A percentile compares a stretch with the other conserved stretches of the same genome.
Conservation (phyloP, 2,797 vertebrate species). For the Eutrigla gurnardus region DNA sequence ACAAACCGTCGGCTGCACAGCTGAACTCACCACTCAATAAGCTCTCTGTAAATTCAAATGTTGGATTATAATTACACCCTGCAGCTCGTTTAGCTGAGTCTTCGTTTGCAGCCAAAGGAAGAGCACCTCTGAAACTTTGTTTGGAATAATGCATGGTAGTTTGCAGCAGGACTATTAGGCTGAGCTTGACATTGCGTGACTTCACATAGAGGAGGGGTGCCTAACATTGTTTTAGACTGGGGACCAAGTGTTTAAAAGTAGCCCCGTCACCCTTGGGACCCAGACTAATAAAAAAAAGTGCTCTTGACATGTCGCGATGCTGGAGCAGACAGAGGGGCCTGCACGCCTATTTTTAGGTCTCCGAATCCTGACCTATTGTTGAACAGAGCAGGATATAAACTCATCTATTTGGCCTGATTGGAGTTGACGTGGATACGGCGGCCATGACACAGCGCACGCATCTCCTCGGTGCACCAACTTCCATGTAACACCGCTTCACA, state of each 20-base stretch:
- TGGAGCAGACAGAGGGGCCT: slow-evolving; percentile 55
- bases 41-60: slow-evolving; percentile 1
- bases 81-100: neutral
- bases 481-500: neutral
- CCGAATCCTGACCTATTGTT: slow-evolving; percentile 55
- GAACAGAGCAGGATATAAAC: slow-evolving; percentile 35
- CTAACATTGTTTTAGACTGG: slow-evolving; percentile 40
- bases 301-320: slow-evolving; percentile 61
- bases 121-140: neutral
- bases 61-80: neutral
- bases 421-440: slow-evolving; percentile 31
- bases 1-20: neutral
- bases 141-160: neutral
- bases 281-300: slow-evolving; percentile 71
- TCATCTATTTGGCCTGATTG: slow-evolving; percentile 50
- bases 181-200: slow-evolving; percentile 51
- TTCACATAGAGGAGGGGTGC: slow-evolving; percentile 36
- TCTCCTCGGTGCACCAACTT: neutral
- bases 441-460: neutral
- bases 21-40: slow-evolving; percentile 1
- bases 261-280: slow-evolving; percentile 62
- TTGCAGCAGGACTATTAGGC: slow-evolving; percentile 22
- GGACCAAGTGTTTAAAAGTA: slow-evolving; percentile 66
- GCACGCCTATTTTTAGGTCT: slow-evolving; percentile 60
- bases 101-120: neutral